These are phyloP conservation scores for Zygaena filipendulae DNA, from an alignment of 2,888 invertebrate species.

Conservation along the genomic window DNA sequence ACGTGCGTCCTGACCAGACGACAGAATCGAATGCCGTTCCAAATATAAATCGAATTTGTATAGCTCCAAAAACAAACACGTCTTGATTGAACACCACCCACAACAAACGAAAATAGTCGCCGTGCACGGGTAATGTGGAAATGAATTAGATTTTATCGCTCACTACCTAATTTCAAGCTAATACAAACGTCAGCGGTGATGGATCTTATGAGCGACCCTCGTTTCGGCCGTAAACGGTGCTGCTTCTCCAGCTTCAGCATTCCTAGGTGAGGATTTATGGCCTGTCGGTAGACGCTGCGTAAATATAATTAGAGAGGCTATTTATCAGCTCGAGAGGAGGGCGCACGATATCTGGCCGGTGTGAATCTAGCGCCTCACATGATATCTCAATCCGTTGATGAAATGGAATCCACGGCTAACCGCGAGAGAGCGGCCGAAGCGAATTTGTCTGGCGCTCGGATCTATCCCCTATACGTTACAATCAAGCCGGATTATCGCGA, in stretches of 20 bases:
- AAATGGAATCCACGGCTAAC: slow-evolving; percentile 39
- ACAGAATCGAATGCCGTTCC: slow-evolving; percentile 19
- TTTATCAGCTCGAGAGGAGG: slow-evolving; percentile 63
- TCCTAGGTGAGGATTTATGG: slow-evolving; percentile 50
- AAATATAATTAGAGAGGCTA: slow-evolving; percentile 66
- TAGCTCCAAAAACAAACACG: slow-evolving; percentile 15
- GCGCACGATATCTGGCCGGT: slow-evolving; percentile 49
- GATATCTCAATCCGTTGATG: slow-evolving; percentile 59
- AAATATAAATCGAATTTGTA: slow-evolving; percentile 21
- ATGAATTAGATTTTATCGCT: slow-evolving; percentile 35
- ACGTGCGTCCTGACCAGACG: slow-evolving; percentile 33
- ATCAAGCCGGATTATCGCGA: slow-evolving; percentile 32
- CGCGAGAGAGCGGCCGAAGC: slow-evolving; percentile 24
- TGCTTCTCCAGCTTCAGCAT: slow-evolving; percentile 46
- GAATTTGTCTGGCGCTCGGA: slow-evolving; percentile 31
- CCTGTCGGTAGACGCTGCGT: slow-evolving; percentile 56
- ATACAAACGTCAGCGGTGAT: slow-evolving; percentile 38
- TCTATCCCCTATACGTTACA: slow-evolving; percentile 34
- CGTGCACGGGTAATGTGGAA: slow-evolving; percentile 23
- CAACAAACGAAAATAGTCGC: slow-evolving; percentile 16
- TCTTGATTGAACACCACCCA: no score
- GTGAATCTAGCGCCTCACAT: slow-evolving; percentile 50
- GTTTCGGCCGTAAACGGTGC: slow-evolving; percentile 37
- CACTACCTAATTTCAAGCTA: slow-evolving; percentile 36
- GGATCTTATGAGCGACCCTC: slow-evolving; percentile 31